Base-by-base conservation (phyloP, 2,888 invertebrate genomes). In the Candidula unifasciata region DNA sequence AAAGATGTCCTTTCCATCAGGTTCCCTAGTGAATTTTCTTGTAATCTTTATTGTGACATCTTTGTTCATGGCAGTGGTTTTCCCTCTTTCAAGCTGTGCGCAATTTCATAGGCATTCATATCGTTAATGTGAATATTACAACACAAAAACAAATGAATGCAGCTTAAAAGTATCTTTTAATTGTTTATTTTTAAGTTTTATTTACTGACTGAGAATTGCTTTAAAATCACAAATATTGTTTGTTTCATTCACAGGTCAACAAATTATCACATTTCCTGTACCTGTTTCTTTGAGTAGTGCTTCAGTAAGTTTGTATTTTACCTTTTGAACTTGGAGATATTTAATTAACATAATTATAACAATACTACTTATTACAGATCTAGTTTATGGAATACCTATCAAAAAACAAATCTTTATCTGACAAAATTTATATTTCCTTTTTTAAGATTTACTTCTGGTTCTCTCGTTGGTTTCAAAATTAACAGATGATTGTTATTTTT, bases 21-120 rank as follows among this genome's bases (percentile, higher is more conserved):
- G 99, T 99, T 89, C 99, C 99, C 95, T 99, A 97, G 96, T 99
- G 99, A 92, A 99, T 99, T 94, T 99, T 99, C 95, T 99, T 99
- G 95, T 98, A 99, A 93, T 99, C 98, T 94, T 99, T 99, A 94
- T 99, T 99, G 88, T 98, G 97, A 99, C 99, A 99, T 94, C 98
- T 96, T 95, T 99, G 99, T 91, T 98, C 95, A 99, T 37, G 69
- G 69, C 69, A 37, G 37, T 71, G 69, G 24, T 71, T 37, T 71
- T 71, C 37, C 35, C 35, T 97, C 95, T 99, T 99, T 93, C 99
- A 97, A 92, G 99, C 99, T 92, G 99, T 99, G 93, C 97, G 96
- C 93, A 99, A 96, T 95, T 99, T 99, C 95, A 98, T 97, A 95
- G 99, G 99, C 95, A 99, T 99, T 95, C 99, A 44, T 44, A 44